Evolutionary conservation across 2,888 invertebrate genomes (phyloP), one percentile per base, ranked within the genome.

Genomic region (Mimas tiliae): DNA sequence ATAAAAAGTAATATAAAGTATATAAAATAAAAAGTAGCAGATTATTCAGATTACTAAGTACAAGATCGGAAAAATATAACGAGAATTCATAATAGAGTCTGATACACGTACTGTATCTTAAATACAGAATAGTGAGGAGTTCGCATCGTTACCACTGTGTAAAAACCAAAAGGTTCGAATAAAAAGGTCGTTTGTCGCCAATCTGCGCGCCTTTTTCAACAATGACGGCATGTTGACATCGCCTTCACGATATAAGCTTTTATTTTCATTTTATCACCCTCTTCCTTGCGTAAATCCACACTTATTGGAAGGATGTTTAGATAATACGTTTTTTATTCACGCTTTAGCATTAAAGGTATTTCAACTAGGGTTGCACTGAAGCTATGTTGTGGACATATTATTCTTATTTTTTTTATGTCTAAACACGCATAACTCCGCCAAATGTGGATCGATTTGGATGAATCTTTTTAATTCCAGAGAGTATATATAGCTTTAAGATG

Each of bases 121-220:
- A 27, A 4, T 33, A 42, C 7, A 38, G 42, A 42, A 58, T n/a
- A 58, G 6, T 11, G 38, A 12, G 11, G 16, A 42, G 38, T 6
- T 8, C 4, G 27, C 27, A 27, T 27, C 16, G 11, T 42, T 38
- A 11, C 6, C 58, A 42, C 58, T 4, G 11, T 19, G 55, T 38
- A 55, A 58, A 58, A 58, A 42, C 38, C 38, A 6, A 9, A 19
- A 58, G 42, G 58, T 12, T 38, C 19, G 11, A 12, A 38, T 58
- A 58, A 58, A 58, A 58, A 58, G 19, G 38, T 58, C 58, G 58
- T 58, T 58, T 42, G 42, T 58, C 12, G 19, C 19, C 19, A 42
- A 38, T 19, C 12, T 14, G 14, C 11, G 47, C 50, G 19, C 8
- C 19, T 50, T 19, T 50, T 50, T 50, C 50, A 19, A 27, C 14